Percentiles rank a stretch among this genome's conserved stretches.
These are phyloP conservation scores for Asbolus verrucosus DNA, from an alignment of 1,140 invertebrate species.

Conservation along the genomic window DNA sequence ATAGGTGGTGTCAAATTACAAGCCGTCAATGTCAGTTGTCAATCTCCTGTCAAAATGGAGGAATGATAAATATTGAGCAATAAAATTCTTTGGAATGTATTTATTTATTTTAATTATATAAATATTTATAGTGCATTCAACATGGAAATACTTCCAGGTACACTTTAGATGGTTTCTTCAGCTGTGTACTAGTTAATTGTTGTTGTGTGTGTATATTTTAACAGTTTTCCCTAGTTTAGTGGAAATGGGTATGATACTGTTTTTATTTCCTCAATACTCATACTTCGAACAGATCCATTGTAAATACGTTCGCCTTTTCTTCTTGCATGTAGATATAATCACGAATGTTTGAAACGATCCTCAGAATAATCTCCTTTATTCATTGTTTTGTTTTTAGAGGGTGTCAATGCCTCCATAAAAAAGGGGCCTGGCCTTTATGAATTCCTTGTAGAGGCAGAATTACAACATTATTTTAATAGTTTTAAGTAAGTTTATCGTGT, in stretches of 20 bases:
- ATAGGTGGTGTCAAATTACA: slow-evolving; percentile 36
- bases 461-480: slow-evolving; percentile 87
- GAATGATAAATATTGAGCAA: slow-evolving; percentile 50
- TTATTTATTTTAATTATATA: slow-evolving; percentile 56
- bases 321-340: slow-evolving; percentile 18
- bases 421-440: slow-evolving; percentile 84
- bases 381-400: slow-evolving; percentile 58
- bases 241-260: slow-evolving; percentile 49
- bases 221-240: slow-evolving; percentile 50
- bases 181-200: slow-evolving; percentile 47
- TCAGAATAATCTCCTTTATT: background rate
- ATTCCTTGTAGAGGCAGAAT: slow-evolving; percentile 90
- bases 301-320: slow-evolving; percentile 8
- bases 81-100: slow-evolving; percentile 50
- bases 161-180: slow-evolving; percentile 50
- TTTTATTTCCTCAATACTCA: slow-evolving; percentile 42
- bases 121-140: slow-evolving; percentile 51
- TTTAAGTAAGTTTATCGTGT: slow-evolving; percentile 67
- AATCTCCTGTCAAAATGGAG: slow-evolving; percentile 48
- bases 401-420: slow-evolving; percentile 61
- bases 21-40: slow-evolving; percentile 37
- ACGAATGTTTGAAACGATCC: slow-evolving; percentile 1
- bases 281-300: slow-evolving; percentile 29
- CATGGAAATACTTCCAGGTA: slow-evolving; percentile 62
- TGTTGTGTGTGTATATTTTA: slow-evolving; percentile 48